Evolutionary conservation across 1,140 invertebrate species (phyloP), one percentile per base, ranked within the genome.

Genomic region (Diabrotica undecimpunctata): DNA sequence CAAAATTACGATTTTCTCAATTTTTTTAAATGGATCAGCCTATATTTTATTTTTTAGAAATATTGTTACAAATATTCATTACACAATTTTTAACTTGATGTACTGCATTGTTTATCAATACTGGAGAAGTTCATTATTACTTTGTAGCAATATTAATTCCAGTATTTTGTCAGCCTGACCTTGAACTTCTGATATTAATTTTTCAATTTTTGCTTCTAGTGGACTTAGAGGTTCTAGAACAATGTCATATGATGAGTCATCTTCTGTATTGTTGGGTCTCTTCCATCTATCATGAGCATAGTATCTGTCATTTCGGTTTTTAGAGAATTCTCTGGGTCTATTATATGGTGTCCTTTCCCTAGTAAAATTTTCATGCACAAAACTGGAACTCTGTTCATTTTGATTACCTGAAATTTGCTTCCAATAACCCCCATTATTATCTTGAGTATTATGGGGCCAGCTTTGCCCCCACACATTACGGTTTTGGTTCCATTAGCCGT

Each of bases 51-150:
- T n/a, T n/a, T n/a, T n/a, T n/a, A n/a, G n/a, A n/a, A n/a, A n/a
- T n/a, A n/a, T n/a, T n/a, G n/a, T n/a, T n/a, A n/a, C n/a, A n/a
- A 61, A 70, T 67, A 12, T 35, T 62, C 37, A 70, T 52, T 8
- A 63, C 54, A 61, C 50, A 70, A 38, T 51, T 58, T 39, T 60
- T 60, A 11, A 60, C 58, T 14, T 60, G 58, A 35, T 60, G 58
- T 35, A 14, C 58, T 5, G 58, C 58, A 13, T 60, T 60, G 41
- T 60, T 41, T 12, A 60, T 12, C 7, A 60, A 39, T 9, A 60
- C 58, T 13, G 58, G 58, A 5, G 58, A n/a, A 60, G 50, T 39
- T 60, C 58, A 14, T 60, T 60, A 41, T 60, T 60, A 13, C 46
- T 60, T 25, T 60, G 58, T 13, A 51, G 38, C 41, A 60, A 39